These are phyloP conservation scores for Natrix natrix DNA, from an alignment of 2,797 vertebrate genomes.

Conservation along the genomic window DNA sequence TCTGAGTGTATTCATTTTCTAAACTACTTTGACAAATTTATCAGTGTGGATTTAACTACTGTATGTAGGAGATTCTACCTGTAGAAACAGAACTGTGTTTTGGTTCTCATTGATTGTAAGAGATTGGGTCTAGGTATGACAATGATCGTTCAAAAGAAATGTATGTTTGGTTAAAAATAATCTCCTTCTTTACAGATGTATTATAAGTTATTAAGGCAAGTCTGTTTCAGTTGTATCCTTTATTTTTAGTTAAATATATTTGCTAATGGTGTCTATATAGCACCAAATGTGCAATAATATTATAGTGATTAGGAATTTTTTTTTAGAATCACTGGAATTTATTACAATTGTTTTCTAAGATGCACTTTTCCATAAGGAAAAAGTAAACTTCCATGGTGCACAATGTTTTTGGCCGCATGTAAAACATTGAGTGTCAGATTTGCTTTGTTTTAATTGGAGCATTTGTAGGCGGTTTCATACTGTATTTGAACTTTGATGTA, in stretches of 20 bases:
- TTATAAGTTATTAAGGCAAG: conserved; percentile 74
- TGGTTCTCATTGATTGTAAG: conserved; percentile 59
- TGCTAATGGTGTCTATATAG: conserved; percentile 74
- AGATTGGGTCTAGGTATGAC: conserved; percentile 64
- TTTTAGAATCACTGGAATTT: conserved; percentile 80
- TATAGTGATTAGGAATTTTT: conserved; percentile 70
- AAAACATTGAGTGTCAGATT: conserved; percentile 68
- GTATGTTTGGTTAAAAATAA: conserved; percentile 57
- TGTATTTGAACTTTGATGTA: conserved; percentile 72
- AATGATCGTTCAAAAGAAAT: conserved; percentile 66
- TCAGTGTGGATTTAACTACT: conserved; percentile 67
- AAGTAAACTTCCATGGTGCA: conserved; percentile 75
- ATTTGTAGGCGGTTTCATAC: conserved; percentile 72
- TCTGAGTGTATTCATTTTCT: conserved; percentile 62
- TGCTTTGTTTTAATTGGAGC: conserved; percentile 70
- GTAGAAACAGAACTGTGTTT: conserved; percentile 60
- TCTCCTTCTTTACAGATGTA: conserved; percentile 69
- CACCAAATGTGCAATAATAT: conserved; percentile 69
- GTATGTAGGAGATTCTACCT: conserved; percentile 63
- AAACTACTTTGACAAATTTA: conserved; percentile 61
- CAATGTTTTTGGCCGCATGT: conserved; percentile 75
- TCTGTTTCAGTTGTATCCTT: conserved; percentile 75
- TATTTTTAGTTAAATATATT: conserved; percentile 70
- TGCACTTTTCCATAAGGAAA: conserved; percentile 77
- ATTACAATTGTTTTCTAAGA: conserved; percentile 73